Evolutionary conservation across 2,113 vertebrate genomes (phyloP), one percentile per base, ranked within the genome.

Genomic region (Sinosuthora webbiana): DNA sequence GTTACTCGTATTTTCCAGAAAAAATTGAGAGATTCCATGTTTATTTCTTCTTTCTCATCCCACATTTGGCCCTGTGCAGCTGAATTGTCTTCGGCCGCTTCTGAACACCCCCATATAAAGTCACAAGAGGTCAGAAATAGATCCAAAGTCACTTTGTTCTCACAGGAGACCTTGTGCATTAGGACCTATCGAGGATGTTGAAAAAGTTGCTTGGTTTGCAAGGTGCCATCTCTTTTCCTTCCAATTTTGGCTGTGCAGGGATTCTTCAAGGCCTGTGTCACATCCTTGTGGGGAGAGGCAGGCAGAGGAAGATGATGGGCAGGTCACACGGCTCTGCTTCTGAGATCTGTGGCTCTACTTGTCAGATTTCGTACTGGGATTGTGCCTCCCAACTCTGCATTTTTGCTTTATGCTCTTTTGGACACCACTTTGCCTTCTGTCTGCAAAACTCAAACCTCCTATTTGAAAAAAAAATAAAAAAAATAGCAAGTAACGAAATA

Each of bases 161-260:
- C 42, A 14, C 5, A 27, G 35, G 13, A 16, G 60, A 33, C 17
- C 2, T 73, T 1, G 0, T 60, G 11, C 17, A 44, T 49, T 39
- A 27, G 60, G 23, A 52, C 10, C 11, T 10, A 23, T 0, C 1
- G 1, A 59, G 8, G 5, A 50, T 24, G 41, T 6, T 4, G 3
- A 42, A 63, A 7, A 64, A 24, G 4, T 42, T 80, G 7, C 16
- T 80, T n/a, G 53, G 37, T 53, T 88, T 94, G 15, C 19, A 88
- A 57, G 19, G 19, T 62, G 8, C 28, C 30, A 24, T 22, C 30
- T 44, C 44, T 60, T 85, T 75, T 47, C 44, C 19, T 8, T 4
- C 25, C 9, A 44, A 5, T 53, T 77, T 49, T 56, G 42, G 28
- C 18, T 35, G 15, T 10, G 44, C 13, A 63, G 42, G 21, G 25